A percentile compares a stretch with the other conserved stretches of the same genome.
These are phyloP conservation scores for Sorex araneus DNA, from an alignment of 2,113 vertebrate genomes.

Conservation along the genomic window DNA sequence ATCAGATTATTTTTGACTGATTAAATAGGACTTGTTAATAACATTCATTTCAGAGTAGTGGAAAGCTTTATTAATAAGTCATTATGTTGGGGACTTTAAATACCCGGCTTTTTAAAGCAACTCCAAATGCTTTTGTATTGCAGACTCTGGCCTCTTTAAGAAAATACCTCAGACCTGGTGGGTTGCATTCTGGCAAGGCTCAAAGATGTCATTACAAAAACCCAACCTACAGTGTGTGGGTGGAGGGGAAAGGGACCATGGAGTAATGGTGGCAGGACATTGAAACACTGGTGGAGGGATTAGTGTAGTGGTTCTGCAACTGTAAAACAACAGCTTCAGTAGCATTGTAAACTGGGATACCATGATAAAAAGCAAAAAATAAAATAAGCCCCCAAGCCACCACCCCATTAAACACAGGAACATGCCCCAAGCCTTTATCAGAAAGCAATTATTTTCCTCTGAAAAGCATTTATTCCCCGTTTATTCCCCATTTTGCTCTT, in stretches of 20 bases:
- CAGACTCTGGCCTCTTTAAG: constrained; percentile 47
- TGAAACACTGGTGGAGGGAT: too few species aligned
- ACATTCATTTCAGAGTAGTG: constrained; percentile 69
- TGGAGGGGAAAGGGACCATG: too few species aligned
- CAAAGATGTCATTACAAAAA: constrained; percentile 45
- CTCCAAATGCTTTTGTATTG: constrained; percentile 55
- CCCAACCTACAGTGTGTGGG: too few species aligned
- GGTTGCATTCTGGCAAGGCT: constrained; percentile 37
- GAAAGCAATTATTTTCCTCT: neutral
- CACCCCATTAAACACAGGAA: neutral
- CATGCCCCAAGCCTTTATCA: neutral
- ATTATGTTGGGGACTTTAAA: constrained; percentile 75
- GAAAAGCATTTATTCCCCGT: constrained; percentile 13
- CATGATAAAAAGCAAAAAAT: neutral
- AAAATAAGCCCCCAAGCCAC: too few species aligned
- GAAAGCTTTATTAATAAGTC: constrained; percentile 79
- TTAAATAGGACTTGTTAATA: constrained; percentile 79
- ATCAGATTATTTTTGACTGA: constrained; percentile 75
- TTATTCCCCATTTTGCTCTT: constrained; percentile 6
- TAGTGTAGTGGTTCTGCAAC: too few species aligned
- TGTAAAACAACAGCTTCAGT: too few species aligned
- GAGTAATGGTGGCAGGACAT: too few species aligned
- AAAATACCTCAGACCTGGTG: constrained; percentile 18
- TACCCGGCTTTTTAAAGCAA: constrained; percentile 67
- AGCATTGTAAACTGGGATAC: too few species aligned